These are phyloP conservation scores for Centropus unirufus DNA, from an alignment of 2,113 vertebrate species.

Conservation along the genomic window DNA sequence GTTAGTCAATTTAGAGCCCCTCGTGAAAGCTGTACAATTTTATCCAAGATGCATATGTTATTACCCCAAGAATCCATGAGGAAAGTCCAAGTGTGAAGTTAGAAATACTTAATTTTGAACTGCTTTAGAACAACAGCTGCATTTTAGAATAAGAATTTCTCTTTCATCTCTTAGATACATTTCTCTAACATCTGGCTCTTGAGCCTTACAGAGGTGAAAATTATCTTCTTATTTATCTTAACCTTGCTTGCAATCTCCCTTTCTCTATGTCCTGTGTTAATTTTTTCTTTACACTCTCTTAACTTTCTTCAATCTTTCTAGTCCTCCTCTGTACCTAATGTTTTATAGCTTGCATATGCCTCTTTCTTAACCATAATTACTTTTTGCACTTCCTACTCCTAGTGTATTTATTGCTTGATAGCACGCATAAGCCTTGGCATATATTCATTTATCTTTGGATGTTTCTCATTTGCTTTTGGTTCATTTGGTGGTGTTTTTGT, in stretches of 20 bases:
- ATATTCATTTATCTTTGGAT: constrained; percentile 35
- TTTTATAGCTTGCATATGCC: constrained; percentile 73
- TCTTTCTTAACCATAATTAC: constrained; percentile 69
- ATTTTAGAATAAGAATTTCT: neutral
- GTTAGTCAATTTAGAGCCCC: neutral
- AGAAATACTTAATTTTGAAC: neutral
- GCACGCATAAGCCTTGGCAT: constrained; percentile 37
- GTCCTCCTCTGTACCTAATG: constrained; percentile 70
- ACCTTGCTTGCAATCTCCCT: constrained; percentile 35
- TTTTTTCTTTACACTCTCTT: constrained; percentile 61
- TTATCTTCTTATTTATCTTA: constrained; percentile 43
- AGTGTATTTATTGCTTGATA: constrained; percentile 67
- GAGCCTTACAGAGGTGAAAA: neutral
- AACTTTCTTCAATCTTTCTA: constrained; percentile 64
- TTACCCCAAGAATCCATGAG: neutral
- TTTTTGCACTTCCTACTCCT: constrained; percentile 47
- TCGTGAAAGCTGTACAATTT: neutral
- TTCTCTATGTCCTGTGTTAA: constrained; percentile 43
- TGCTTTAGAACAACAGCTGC: neutral
- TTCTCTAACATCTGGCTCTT: neutral
- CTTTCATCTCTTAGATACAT: neutral
- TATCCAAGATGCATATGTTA: neutral
- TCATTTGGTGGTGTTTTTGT: neutral
- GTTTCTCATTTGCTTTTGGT: constrained; percentile 21
- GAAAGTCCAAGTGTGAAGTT: neutral